Conservation (phyloP, 2,797 vertebrate genomes). For the Pseudochaenichthys georgianus region DNA sequence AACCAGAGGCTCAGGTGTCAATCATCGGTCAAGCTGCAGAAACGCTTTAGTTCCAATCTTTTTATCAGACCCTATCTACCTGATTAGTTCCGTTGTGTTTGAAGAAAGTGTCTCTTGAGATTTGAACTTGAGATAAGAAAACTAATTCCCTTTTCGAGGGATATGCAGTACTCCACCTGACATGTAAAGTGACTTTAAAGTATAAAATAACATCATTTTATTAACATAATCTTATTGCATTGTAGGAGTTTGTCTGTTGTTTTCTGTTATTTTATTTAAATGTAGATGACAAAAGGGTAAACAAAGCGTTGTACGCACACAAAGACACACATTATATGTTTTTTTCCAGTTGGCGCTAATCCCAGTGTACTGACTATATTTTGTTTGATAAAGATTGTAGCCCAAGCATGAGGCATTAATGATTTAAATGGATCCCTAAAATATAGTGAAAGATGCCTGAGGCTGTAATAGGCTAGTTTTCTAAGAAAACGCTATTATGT, state of each 20-base stretch:
- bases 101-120: too few relatives aligned
- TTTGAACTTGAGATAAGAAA: neutral
- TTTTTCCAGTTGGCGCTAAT: constrained; percentile 2
- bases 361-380: constrained; percentile 31
- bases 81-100: neutral
- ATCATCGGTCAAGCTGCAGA: neutral
- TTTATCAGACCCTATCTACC: neutral
- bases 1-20: neutral
- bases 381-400: constrained; percentile 35
- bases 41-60: neutral
- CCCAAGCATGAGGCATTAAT: constrained; percentile 38
- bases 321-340: neutral
- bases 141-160: neutral
- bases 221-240: neutral
- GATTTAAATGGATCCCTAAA: constrained; percentile 25
- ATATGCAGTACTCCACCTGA: neutral
- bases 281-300: neutral
- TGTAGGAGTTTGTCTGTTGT: constrained; percentile 2
- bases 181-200: neutral
- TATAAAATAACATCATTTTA: neutral
- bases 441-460: constrained; percentile 31
- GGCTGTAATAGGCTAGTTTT: constrained; percentile 23
- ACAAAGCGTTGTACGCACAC: neutral
- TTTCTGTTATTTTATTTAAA: constrained; percentile 14
- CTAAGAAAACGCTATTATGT: neutral